phyloP scores from a whole-genome alignment of 2,888 invertebrate genomes.

The Drosophila merina region DNA sequence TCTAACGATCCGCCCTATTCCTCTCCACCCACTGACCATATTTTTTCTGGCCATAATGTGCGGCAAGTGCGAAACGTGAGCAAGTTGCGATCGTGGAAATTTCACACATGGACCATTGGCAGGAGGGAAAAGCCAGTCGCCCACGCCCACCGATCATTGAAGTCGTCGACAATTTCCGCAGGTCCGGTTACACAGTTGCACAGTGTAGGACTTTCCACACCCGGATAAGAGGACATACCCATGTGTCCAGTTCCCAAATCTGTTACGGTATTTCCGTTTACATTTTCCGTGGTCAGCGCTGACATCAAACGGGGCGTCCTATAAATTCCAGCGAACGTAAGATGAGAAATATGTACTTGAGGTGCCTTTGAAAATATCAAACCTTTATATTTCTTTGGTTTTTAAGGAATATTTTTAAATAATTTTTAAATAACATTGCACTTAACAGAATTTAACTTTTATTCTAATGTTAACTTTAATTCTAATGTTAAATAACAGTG shows the following conservation, averaged over 20 bases:
- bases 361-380: neutral
- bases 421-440: no score
- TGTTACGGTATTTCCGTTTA: constrained; percentile 69
- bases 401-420: no score
- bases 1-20: constrained; percentile 2
- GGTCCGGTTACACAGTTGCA: constrained; percentile 68
- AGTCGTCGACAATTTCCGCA: constrained; percentile 31
- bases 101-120: constrained; percentile 64
- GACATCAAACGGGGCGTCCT: constrained; percentile 70
- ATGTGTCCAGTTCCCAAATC: constrained; percentile 52
- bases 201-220: constrained; percentile 42
- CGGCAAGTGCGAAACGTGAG: constrained; percentile 59
- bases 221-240: constrained; percentile 11
- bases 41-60: constrained; percentile 22
- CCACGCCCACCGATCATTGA: constrained; percentile 25
- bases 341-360: constrained; percentile 44
- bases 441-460: no score
- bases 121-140: constrained; percentile 48
- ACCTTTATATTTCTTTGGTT: no score
- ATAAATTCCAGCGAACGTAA: constrained; percentile 73
- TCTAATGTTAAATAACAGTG: no score
- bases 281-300: constrained; percentile 35
- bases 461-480: no score
- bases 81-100: constrained; percentile 55
- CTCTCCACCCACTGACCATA: constrained; percentile 33